These are phyloP conservation scores for Trachops cirrhosus DNA, from an alignment of 2,797 vertebrate species.

Conservation along the genomic window DNA sequence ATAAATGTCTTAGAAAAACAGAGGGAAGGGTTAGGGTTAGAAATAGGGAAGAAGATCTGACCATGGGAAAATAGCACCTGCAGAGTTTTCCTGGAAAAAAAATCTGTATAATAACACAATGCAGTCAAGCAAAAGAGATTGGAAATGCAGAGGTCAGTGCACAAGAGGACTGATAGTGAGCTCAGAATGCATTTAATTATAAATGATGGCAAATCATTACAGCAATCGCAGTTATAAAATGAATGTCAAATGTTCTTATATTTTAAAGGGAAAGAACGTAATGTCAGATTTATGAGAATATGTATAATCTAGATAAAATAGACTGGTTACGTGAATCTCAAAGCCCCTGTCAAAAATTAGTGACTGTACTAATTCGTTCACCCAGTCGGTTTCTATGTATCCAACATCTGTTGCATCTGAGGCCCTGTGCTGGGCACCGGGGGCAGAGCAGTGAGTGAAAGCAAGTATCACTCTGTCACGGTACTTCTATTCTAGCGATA, in stretches of 20 bases:
- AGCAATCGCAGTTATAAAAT: not conserved
- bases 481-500: not conserved
- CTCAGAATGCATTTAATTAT: not conserved
- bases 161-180: not conserved
- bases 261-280: not conserved
- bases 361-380: not conserved
- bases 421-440: not conserved
- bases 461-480: too few relatives aligned
- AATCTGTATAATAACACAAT: not conserved
- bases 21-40: not conserved
- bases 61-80: not conserved
- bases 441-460: not conserved
- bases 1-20: not conserved
- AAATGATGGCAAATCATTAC: not conserved
- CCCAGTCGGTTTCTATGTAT: not conserved
- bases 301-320: not conserved
- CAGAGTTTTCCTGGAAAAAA: not conserved
- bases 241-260: not conserved
- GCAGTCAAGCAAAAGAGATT: not conserved
- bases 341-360: not conserved
- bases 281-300: not conserved
- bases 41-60: not conserved
- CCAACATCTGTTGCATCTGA: not conserved
- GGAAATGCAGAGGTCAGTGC: not conserved
- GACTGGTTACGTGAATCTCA: not conserved